These are phyloP conservation scores for Dinoponera quadriceps DNA, from an alignment of 1,140 invertebrate genomes.

Conservation along the genomic window DNA sequence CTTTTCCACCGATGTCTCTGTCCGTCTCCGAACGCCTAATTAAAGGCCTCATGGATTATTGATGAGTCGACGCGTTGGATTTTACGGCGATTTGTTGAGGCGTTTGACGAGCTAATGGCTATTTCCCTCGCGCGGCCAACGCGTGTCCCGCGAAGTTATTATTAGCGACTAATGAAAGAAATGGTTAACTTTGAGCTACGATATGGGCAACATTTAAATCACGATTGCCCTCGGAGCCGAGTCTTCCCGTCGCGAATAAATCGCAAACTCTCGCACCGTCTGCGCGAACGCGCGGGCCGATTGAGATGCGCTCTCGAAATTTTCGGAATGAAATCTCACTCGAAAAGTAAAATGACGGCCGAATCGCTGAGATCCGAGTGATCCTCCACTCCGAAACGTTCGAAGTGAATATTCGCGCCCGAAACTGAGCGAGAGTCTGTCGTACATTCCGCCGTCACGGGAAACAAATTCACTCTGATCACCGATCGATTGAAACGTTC, in stretches of 20 bases:
- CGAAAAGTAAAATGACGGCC: too few species aligned
- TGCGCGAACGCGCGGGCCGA: background rate
- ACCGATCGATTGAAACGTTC: too few species aligned
- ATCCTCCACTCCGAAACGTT: too few species aligned
- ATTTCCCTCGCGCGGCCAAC: background rate
- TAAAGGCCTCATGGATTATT: conserved; percentile 37
- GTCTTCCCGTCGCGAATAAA: background rate
- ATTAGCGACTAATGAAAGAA: conserved; percentile 8
- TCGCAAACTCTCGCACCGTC: background rate
- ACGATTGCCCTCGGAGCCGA: background rate
- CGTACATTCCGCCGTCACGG: too few species aligned
- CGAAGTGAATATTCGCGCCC: too few species aligned
- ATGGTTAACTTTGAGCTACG: conserved; percentile 12
- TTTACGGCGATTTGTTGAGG: conserved; percentile 13
- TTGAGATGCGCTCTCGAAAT: too few species aligned
- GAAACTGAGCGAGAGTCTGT: too few species aligned
- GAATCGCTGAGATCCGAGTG: too few species aligned
- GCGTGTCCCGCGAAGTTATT: background rate
- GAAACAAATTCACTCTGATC: too few species aligned
- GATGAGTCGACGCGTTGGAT: conserved; percentile 2
- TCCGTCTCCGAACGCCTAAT: conserved; percentile 19
- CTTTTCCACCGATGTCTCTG: background rate
- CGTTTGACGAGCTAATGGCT: conserved; percentile 16
- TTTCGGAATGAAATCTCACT: too few species aligned
- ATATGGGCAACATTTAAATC: conserved; percentile 13